These are phyloP conservation scores for Trichonephila inaurata DNA, from an alignment of 1,140 invertebrate genomes.

Conservation along the genomic window DNA sequence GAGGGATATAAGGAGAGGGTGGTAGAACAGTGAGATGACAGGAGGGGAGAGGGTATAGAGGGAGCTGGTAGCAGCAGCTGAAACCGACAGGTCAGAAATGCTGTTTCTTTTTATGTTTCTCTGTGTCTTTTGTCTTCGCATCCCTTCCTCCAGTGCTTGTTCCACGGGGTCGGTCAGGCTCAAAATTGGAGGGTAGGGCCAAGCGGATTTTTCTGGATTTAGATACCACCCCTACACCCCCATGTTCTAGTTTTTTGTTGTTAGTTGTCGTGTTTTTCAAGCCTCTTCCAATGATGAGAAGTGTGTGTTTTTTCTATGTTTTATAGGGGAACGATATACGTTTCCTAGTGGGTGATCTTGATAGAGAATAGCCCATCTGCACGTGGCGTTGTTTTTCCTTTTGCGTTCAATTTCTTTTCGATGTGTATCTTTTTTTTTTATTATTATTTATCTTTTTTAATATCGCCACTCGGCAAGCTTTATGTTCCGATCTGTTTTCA, in stretches of 20 bases:
- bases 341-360: slow-evolving; percentile 52
- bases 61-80: slow-evolving; percentile 6
- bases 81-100: slow-evolving; percentile 49
- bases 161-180: not conserved
- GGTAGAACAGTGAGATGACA: not conserved
- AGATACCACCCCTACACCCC: not conserved
- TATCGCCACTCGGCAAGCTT: not conserved
- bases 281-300: slow-evolving; percentile 37
- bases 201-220: slow-evolving; percentile 43
- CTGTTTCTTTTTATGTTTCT: slow-evolving; percentile 38
- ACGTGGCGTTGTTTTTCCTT: not conserved
- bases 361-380: slow-evolving; percentile 16
- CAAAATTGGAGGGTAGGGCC: slow-evolving; percentile 24
- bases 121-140: slow-evolving; percentile 19
- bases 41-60: not conserved
- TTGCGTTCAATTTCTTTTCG: not conserved
- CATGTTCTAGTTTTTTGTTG: not conserved
- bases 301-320: slow-evolving; percentile 45
- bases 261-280: slow-evolving; percentile 29
- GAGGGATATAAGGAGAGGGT: not conserved
- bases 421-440: not conserved
- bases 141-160: not conserved
- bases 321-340: slow-evolving; percentile 35
- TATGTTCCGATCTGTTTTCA: not conserved
- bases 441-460: slow-evolving; percentile 4